Percentiles rank a stretch among this genome's conserved stretches.
Conservation (phyloP, 2,888 invertebrate species). For the Cyaniris semiargus region DNA sequence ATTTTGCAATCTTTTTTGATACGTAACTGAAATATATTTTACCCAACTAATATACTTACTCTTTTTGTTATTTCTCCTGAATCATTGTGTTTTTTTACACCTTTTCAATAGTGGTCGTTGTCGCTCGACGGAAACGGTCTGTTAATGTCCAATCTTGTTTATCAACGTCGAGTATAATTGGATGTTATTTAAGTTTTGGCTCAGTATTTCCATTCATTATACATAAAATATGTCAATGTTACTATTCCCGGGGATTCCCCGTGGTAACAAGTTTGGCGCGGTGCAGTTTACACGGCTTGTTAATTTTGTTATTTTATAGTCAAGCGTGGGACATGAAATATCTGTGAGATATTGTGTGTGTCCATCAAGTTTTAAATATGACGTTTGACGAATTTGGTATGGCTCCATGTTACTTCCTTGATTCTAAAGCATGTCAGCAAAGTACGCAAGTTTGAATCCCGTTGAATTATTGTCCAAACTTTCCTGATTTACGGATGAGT, state of each 20-base stretch:
- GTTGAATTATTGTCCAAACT: no score
- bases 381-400: no score
- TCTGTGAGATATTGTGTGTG: no score
- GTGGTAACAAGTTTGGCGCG: background rate
- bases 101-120: background rate
- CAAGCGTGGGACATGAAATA: background rate
- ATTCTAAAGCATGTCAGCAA: no score
- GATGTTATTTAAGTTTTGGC: background rate
- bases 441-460: no score
- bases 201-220: background rate
- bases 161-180: background rate
- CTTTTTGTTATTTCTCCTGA: background rate
- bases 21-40: no score
- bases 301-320: background rate
- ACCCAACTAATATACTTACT: background rate
- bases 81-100: background rate
- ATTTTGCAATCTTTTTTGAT: no score
- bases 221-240: constrained; percentile 17
- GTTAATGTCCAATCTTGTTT: background rate
- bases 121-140: background rate
- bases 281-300: background rate
- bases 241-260: constrained; percentile 1
- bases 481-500: no score
- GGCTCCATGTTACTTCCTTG: no score
- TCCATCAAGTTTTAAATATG: no score